Evolutionary conservation across 2,113 vertebrate genomes (phyloP), one percentile per base, ranked within the genome.

Genomic region (Rhinolophus sinicus): DNA sequence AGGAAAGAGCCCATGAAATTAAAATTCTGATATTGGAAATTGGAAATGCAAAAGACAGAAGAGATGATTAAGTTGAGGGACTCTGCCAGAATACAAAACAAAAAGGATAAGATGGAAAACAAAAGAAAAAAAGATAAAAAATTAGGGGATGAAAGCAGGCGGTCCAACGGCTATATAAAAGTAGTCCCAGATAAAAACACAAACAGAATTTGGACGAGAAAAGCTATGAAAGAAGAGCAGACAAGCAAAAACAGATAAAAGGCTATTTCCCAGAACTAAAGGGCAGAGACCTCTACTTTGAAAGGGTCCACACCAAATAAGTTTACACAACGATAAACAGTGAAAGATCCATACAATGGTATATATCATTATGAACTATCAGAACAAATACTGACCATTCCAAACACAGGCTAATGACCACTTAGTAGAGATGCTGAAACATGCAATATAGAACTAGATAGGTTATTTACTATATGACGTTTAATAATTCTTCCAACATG

Each of bases 401-500:
- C 22, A 88, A 95, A 93, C 19, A 88, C 22, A 82, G 9, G 52
- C 9, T 70, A 88, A 84, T 80, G 62, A 93, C 16, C 22, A 85
- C 19, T 56, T 88, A 76, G 8, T 16, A 90, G 38, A 19, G 19
- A 77, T 47, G 10, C 19, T 92, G 24, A 44, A 75, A 95, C 21
- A 86, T 40, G 13, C 22, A 64, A 58, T 76, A 87, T 67, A 90
- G 67, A 94, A 78, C 30, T n/a, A 70, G 54, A 60, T 52, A 77
- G 50, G 22, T 89, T 86, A 58, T 85, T 93, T 28, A 82, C 28
- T 70, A 54, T 73, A 35, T 50, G 35, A 92, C 44, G 86, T 54
- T 93, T 72, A 96, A 85, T 33, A 40, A 82, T 92, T n/a, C n/a
- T 93, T 92, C 73, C 30, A 86, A 70, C 18, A 64, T 35, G 16